These are phyloP conservation scores for Acanthoscelides obtectus DNA, from an alignment of 2,888 invertebrate genomes.

Conservation along the genomic window DNA sequence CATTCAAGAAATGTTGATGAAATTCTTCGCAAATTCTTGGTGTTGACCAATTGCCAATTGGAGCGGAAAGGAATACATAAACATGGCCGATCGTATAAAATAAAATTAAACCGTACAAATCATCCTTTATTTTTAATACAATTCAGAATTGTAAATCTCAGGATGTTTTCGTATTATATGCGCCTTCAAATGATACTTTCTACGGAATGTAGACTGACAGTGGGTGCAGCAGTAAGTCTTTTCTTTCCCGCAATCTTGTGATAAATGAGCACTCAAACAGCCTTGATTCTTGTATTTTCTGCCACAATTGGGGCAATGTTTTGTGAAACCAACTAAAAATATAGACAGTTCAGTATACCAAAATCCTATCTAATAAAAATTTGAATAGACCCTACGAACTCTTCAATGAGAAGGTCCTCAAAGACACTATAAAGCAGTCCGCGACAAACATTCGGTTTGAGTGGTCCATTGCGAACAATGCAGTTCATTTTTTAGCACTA, in stretches of 20 bases:
- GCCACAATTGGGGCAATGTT: slow-evolving; percentile 52
- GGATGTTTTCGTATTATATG: slow-evolving; percentile 2
- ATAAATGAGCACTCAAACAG: slow-evolving; percentile 46
- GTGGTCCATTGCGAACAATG: too few species aligned
- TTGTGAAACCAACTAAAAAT: slow-evolving; percentile 7
- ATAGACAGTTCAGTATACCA: background rate
- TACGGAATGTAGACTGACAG: slow-evolving; percentile 17
- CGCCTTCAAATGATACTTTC: slow-evolving; percentile 47
- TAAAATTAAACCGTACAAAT: background rate
- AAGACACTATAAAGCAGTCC: too few species aligned
- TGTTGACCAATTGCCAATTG: too few species aligned
- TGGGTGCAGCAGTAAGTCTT: slow-evolving; percentile 37
- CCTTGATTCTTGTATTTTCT: slow-evolving; percentile 51
- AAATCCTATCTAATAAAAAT: too few species aligned
- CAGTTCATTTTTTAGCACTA: too few species aligned
- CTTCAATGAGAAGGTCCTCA: too few species aligned
- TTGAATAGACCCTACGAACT: too few species aligned
- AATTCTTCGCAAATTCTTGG: too few species aligned
- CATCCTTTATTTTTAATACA: background rate
- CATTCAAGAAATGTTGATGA: too few species aligned
- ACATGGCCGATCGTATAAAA: too few species aligned
- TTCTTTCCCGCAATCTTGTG: slow-evolving; percentile 48
- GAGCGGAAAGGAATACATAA: too few species aligned
- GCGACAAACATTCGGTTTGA: too few species aligned
- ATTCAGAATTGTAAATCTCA: background rate